These are phyloP conservation scores for Mimumesa dahlbomi DNA, from an alignment of 2,888 invertebrate genomes.

Conservation along the genomic window DNA sequence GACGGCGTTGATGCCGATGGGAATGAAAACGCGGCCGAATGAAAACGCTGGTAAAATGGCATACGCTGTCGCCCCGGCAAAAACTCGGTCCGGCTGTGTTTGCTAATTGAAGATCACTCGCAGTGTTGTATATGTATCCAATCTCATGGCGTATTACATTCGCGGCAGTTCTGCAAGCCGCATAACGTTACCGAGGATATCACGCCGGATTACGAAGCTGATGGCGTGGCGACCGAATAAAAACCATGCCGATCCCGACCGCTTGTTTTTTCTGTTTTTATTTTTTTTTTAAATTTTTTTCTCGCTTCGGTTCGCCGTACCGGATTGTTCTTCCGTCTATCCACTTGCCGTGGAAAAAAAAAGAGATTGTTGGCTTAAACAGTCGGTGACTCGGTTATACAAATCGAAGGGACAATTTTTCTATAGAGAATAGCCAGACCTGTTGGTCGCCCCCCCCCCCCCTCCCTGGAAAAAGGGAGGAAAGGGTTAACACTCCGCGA, in stretches of 20 bases:
- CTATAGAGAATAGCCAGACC: conserved; percentile 16
- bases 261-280: not conserved
- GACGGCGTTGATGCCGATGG: not conserved
- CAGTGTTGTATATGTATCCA: not conserved
- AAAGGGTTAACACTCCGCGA: conserved; percentile 35
- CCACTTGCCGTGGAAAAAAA: conserved; percentile 3
- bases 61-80: not conserved
- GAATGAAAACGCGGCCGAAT: not conserved
- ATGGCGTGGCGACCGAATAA: conserved; percentile 10
- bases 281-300: conserved; percentile 9
- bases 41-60: conserved; percentile 6
- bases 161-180: not conserved
- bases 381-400: not conserved
- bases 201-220: conserved; percentile 2
- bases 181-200: not conserved
- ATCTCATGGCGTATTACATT: not conserved
- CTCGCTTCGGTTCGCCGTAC: conserved; percentile 6
- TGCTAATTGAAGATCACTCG: conserved; percentile 1
- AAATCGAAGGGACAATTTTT: not conserved
- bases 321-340: conserved; percentile 15
- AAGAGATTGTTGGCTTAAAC: conserved; percentile 3
- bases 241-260: conserved; percentile 11
- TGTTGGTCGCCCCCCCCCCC: conserved; percentile 48
- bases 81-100: not conserved
- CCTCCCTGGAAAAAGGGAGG: conserved; percentile 16